phyloP scores from a whole-genome alignment of 1,140 invertebrate genomes.

The Drosophila obscura region DNA sequence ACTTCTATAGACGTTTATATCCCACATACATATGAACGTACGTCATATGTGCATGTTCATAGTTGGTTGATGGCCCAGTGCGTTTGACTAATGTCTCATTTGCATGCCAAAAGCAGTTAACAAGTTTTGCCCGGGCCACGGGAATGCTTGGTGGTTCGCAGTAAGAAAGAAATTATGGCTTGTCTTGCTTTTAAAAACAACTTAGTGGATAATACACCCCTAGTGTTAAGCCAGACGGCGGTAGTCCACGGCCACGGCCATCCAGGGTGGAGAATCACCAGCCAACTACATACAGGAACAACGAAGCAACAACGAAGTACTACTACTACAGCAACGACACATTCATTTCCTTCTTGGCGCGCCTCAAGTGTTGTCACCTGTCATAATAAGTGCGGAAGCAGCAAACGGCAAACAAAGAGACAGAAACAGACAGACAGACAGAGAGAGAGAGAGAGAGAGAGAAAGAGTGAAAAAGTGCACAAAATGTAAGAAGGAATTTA shows the following conservation, averaged over 20 bases:
- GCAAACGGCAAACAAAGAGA: slow-evolving; percentile 55
- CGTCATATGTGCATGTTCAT: slow-evolving; percentile 14
- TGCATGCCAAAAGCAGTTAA: slow-evolving; percentile 83
- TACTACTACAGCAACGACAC: slow-evolving; percentile 56
- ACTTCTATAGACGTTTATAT: no score
- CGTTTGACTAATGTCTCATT: slow-evolving; percentile 82
- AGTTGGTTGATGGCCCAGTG: slow-evolving; percentile 64
- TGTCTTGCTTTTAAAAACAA: slow-evolving; percentile 82
- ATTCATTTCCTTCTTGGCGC: slow-evolving; percentile 78
- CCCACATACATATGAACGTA: slow-evolving; percentile 5
- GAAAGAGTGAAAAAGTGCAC: slow-evolving; percentile 25
- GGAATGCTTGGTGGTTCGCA: slow-evolving; percentile 22
- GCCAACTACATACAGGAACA: slow-evolving; percentile 16
- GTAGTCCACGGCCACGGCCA: slow-evolving; percentile 21
- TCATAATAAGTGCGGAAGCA: slow-evolving; percentile 81
- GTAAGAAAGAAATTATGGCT: slow-evolving; percentile 71
- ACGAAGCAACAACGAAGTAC: slow-evolving; percentile 15
- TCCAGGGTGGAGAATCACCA: slow-evolving; percentile 13
- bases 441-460: slow-evolving; percentile 4
- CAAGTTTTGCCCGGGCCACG: slow-evolving; percentile 60
- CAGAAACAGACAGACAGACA: slow-evolving; percentile 46
- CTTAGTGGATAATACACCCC: slow-evolving; percentile 81
- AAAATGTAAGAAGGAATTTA: slow-evolving; percentile 25
- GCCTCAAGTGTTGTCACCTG: slow-evolving; percentile 82
- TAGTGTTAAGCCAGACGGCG: slow-evolving; percentile 69